Percentiles rank a stretch among this genome's conserved stretches.
These are phyloP conservation scores for Pangasius mekongensis DNA, from an alignment of 2,797 vertebrate species.

Conservation along the genomic window DNA sequence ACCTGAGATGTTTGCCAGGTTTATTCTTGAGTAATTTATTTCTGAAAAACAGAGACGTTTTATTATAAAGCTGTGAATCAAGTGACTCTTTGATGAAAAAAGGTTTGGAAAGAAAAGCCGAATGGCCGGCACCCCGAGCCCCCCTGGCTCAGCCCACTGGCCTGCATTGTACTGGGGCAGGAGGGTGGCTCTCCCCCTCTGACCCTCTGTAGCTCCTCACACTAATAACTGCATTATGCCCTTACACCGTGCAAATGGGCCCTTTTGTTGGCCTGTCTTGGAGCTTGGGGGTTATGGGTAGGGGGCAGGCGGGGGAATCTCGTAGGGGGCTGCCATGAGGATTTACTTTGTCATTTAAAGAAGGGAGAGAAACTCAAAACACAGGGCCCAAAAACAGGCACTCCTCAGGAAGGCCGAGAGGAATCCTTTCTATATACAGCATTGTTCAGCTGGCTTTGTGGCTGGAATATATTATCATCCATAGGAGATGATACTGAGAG, in stretches of 20 bases:
- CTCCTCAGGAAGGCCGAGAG: constrained; percentile 48
- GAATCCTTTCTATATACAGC: constrained; percentile 49
- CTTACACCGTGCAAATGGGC: constrained; percentile 66
- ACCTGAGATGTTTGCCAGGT: constrained; percentile 4
- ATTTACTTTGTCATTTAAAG: constrained; percentile 67
- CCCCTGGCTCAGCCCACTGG: constrained; percentile 55
- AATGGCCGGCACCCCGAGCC: constrained; percentile 49
- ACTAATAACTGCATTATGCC: constrained; percentile 67
- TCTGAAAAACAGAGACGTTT: constrained; percentile 36
- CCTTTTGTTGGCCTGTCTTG: constrained; percentile 63
- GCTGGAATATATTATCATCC: constrained; percentile 63
- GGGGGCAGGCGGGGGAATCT: constrained; percentile 46
- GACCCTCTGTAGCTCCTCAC: constrained; percentile 60
- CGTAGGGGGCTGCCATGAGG: constrained; percentile 55
- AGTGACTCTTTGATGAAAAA: constrained; percentile 50
- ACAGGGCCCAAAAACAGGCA: constrained; percentile 44
- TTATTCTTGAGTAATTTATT: constrained; percentile 43
- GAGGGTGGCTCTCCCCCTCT: constrained; percentile 57
- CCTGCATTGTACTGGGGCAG: constrained; percentile 57
- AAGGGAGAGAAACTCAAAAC: constrained; percentile 57
- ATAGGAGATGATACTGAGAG: constrained; percentile 47
- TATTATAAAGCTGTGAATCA: constrained; percentile 52
- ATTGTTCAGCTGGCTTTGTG: constrained; percentile 62
- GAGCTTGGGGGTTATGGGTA: constrained; percentile 56
- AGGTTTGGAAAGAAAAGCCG: constrained; percentile 51